Evolutionary conservation across 2,888 invertebrate genomes (phyloP).

Genomic region (Orthosia gothica): DNA sequence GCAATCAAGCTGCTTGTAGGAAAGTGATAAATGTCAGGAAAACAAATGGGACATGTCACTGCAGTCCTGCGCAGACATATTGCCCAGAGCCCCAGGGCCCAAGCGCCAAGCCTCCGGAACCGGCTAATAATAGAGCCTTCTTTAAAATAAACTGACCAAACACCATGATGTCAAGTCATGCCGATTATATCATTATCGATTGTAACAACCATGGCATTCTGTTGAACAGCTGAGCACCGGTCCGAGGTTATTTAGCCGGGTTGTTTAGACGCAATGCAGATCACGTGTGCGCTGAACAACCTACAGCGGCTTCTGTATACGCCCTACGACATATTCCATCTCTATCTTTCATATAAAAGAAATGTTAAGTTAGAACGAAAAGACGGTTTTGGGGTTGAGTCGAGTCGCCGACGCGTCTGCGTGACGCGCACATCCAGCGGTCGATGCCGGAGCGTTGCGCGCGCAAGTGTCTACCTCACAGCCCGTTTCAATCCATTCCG

Average conservation of each 20-base stretch:
- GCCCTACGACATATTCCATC: slow-evolving; percentile 80
- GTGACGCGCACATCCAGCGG: slow-evolving; percentile 81
- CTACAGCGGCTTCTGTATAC: slow-evolving; percentile 83
- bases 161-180: slow-evolving; percentile 73
- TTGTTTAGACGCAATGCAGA: slow-evolving; percentile 92
- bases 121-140: slow-evolving; percentile 51
- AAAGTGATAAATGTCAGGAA: slow-evolving; percentile 60
- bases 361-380: slow-evolving; percentile 69
- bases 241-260: slow-evolving; percentile 88
- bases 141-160: slow-evolving; percentile 45
- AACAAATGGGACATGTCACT: slow-evolving; percentile 46
- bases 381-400: slow-evolving; percentile 75
- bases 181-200: slow-evolving; percentile 86
- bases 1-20: slow-evolving; percentile 45
- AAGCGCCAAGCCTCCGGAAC: slow-evolving; percentile 16
- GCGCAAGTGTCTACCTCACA: slow-evolving; percentile 74
- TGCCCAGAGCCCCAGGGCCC: slow-evolving; percentile 2
- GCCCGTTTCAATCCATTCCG: slow-evolving; percentile 82
- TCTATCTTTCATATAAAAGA: slow-evolving; percentile 62
- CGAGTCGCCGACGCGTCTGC: slow-evolving; percentile 87
- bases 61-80: slow-evolving; percentile 48
- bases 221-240: slow-evolving; percentile 86
- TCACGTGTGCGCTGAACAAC: slow-evolving; percentile 89
- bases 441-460: slow-evolving; percentile 80
- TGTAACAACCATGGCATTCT: slow-evolving; percentile 81